Base-by-base conservation (phyloP, 2,797 vertebrate species). In the Sebastes hubbsi region DNA sequence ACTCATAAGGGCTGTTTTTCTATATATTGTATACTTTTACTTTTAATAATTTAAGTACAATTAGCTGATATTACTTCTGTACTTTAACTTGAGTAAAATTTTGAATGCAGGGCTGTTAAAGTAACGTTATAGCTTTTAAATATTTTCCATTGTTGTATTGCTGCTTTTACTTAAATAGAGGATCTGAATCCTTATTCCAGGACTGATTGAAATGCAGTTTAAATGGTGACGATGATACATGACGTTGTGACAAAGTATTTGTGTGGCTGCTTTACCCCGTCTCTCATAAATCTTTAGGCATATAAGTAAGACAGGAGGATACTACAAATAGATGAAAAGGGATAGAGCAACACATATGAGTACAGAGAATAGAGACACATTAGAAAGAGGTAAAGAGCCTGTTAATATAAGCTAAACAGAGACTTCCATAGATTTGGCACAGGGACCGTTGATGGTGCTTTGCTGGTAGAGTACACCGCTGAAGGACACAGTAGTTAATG, bases 401-500 rank as follows among this genome's bases (percentile, higher is more conserved):
- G 58, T 79, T 72, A 36, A 73, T 52, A 49, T 70, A 78, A 72
- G 29, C 8, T 4, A 55, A 75, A 74, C 16, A 56, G 46, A 72
- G 36, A 49, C 64, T 82, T 79, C 46, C 75, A 75, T 75, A 81
- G 72, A 73, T 46, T 63, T 66, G 61, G 36, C 49, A 55, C 71
- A 65, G 54, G 11, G 62, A 77, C 54, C 32, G 16, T 72, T 61
- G 29, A 9, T 72, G 68, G 38, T 75, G 79, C 82, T 78, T 55
- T 83, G 70, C 86, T 77, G 86, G 67, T 25, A 68, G 88, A 90
- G 89, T 66, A 84, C 91, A 75, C 49, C 3, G 78, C 82, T 94
- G 92, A 92, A 95, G 95, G 93, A 90, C 93, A 92, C 81, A 80
- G 84, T 77, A 38, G 86, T 90, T 94, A 94, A 94, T 94, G 90